Conservation (phyloP, 2,113 vertebrate species). For the Ochotona curzoniae region DNA sequence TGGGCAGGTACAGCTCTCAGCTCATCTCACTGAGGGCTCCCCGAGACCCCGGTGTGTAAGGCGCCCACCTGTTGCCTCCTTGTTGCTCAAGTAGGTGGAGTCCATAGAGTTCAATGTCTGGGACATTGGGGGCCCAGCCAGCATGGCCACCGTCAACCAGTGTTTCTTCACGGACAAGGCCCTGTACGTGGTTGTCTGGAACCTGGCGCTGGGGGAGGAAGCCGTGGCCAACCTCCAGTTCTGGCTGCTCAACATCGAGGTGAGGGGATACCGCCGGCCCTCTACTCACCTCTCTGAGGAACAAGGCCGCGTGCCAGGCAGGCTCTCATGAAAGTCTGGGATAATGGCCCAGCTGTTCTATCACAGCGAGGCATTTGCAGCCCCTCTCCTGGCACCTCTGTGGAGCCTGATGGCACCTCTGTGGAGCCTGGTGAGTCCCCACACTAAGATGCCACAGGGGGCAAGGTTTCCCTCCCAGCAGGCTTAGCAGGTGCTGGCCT, state of each 20-base stretch:
- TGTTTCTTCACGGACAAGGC: constrained; percentile 99
- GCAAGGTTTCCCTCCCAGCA: background rate
- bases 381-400: too few species aligned
- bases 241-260: constrained; percentile 99
- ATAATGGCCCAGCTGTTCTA: background rate
- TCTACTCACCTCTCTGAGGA: too few species aligned
- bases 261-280: constrained; percentile 76
- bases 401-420: too few species aligned
- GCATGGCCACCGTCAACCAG: constrained; percentile 98
- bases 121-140: constrained; percentile 96
- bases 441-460: background rate
- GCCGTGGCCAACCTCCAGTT: constrained; percentile 96
- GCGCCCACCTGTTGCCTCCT: constrained; percentile 58
- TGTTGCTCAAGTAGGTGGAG: constrained; percentile 90
- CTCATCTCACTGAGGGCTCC: constrained; percentile 67
- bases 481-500: background rate
- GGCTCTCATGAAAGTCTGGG: fast-evolving
- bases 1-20: constrained; percentile 24
- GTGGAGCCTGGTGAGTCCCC: background rate
- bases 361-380: fast-evolving
- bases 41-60: constrained; percentile 72
- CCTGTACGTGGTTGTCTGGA: constrained; percentile 97
- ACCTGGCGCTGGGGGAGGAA: constrained; percentile 97
- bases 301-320: background rate
- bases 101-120: constrained; percentile 95